Evolutionary conservation across 2,113 vertebrate genomes (phyloP).

Genomic region (Catharus fuscescens): DNA sequence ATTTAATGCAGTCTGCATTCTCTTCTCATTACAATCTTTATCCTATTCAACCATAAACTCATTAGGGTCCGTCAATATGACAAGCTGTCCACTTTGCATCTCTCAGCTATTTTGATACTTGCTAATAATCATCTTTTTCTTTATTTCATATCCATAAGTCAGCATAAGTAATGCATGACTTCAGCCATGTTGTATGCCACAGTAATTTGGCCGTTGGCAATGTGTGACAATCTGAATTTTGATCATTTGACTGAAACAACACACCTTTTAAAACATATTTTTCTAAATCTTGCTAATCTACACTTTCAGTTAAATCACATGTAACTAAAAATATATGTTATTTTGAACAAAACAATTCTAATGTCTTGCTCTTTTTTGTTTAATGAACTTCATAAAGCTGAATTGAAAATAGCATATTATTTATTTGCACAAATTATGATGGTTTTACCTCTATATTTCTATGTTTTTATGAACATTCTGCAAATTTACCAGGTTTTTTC

Average conservation of each 20-base stretch:
- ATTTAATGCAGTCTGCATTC: background rate
- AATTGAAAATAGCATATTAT: background rate
- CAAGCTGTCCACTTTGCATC: background rate
- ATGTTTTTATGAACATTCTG: background rate
- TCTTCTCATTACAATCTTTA: background rate
- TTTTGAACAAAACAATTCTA: background rate
- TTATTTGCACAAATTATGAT: background rate
- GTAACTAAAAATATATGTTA: background rate
- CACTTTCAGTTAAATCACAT: background rate
- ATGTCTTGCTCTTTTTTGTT: background rate
- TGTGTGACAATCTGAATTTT: background rate
- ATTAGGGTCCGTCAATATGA: background rate
- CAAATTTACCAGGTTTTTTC: background rate
- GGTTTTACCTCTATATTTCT: background rate
- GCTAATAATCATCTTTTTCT: background rate
- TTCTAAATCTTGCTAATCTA: background rate
- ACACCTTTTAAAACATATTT: background rate
- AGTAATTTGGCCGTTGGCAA: background rate
- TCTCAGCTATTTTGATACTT: background rate
- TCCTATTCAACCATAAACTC: background rate
- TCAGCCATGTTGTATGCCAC: background rate
- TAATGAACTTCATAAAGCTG: background rate
- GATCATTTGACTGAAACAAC: background rate
- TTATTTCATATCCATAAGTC: background rate
- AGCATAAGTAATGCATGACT: background rate